Evolutionary conservation across 1,140 invertebrate genomes (phyloP), one percentile per base, ranked within the genome.

Genomic region (Copidosoma floridanum): DNA sequence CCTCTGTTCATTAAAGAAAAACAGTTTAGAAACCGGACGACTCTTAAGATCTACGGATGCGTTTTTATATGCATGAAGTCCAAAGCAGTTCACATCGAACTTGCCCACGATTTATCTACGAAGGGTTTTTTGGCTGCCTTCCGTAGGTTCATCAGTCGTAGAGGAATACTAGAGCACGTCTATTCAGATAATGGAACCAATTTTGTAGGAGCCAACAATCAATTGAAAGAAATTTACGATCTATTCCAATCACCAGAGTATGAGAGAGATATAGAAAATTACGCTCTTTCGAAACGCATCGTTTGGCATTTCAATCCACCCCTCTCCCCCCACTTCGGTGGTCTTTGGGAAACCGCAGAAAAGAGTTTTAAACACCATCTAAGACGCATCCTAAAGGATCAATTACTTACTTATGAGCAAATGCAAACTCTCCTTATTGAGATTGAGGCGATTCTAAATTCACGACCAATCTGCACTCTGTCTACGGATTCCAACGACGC

Each of bases 1-100:
- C n/a, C n/a, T n/a, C n/a, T n/a, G n/a, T 40, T 40, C 4, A n/a
- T 77, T 0, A 77, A 74, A 61, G 65, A 43, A 8, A 65, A 53
- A 40, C 54, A 47, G 51, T 37, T 27, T 21, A 18, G 55, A 7
- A 55, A 59, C 14, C 20, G 14, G 10, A 64, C 32, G 21, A 37
- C 5, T 35, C 37, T 61, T 1, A 61, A 58, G 11, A 40, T 23
- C 5, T 64, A 61, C 55, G 57, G 55, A 18, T 32, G 32, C 1
- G 11, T 64, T 0, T 67, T 62, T 14, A 26, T 62, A 11, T 65
- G 54, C 20, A 16, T 61, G 5, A 16, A 4, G n/a, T n/a, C n/a
- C n/a, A n/a, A n/a, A n/a, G n/a, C n/a, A n/a, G n/a, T n/a, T n/a
- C n/a, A n/a, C n/a, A n/a, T n/a, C n/a, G n/a, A n/a, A n/a, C 5